phyloP scores from a whole-genome alignment of 1,140 invertebrate genomes.

The Bombus sylvicola region DNA sequence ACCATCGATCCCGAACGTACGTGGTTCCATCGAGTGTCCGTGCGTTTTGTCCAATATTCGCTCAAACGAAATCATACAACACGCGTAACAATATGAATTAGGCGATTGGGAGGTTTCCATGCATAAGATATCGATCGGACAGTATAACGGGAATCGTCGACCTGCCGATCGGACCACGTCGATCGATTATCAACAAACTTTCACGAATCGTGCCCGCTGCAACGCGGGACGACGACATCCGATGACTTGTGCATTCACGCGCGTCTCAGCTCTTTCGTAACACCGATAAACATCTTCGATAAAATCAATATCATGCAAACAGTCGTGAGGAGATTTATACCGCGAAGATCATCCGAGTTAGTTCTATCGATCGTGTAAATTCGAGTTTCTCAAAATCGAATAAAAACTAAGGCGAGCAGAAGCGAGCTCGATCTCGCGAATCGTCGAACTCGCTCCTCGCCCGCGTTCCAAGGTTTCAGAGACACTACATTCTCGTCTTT shows the following conservation, averaged over 20 bases:
- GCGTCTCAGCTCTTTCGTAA: conserved; percentile 36
- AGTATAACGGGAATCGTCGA: conserved; percentile 15
- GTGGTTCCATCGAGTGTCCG: background rate
- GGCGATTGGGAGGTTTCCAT: conserved; percentile 1
- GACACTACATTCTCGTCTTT: background rate
- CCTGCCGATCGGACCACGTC: background rate
- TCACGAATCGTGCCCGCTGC: background rate
- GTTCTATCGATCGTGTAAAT: conserved; percentile 42
- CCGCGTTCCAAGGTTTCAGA: conserved; percentile 6
- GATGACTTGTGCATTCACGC: background rate
- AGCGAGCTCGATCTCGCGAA: background rate
- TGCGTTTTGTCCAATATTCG: background rate
- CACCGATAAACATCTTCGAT: conserved; percentile 72
- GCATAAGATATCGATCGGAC: conserved; percentile 23
- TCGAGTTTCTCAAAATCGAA: conserved; percentile 39
- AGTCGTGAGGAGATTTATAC: conserved; percentile 23
- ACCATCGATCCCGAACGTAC: background rate
- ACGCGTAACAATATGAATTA: background rate
- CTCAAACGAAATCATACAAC: background rate
- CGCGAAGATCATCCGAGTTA: conserved; percentile 20
- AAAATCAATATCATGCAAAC: conserved; percentile 69
- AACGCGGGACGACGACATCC: background rate
- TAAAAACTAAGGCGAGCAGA: conserved; percentile 10
- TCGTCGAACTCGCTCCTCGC: background rate
- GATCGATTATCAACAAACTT: conserved; percentile 17